Conservation (phyloP, 2,113 vertebrate genomes). For the Suncus etruscus region DNA sequence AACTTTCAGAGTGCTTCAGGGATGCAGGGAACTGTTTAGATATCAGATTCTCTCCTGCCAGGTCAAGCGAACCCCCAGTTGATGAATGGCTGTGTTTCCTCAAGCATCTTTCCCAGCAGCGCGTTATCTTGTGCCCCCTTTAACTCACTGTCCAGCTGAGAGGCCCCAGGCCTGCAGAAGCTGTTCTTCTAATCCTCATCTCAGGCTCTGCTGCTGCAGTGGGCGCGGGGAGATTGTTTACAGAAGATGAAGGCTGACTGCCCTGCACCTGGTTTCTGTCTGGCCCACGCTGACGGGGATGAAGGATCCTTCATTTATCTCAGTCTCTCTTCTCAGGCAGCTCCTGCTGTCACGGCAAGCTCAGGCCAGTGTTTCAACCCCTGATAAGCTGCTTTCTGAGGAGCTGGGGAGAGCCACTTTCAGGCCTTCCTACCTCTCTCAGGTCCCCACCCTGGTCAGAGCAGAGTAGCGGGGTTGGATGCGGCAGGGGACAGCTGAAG, state of each 20-base stretch:
- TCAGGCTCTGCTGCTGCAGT: conserved; percentile 76
- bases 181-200: conserved; percentile 80
- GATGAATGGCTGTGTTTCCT: conserved; percentile 83
- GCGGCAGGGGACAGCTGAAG: not conserved
- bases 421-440: conserved; percentile 23
- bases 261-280: conserved; percentile 88
- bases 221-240: conserved; percentile 85
- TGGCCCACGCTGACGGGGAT: conserved; percentile 81
- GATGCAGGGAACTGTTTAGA: conserved; percentile 83
- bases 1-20: conserved; percentile 79
- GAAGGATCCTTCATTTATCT: conserved; percentile 86
- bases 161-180: conserved; percentile 82
- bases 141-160: conserved; percentile 82
- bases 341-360: conserved; percentile 82
- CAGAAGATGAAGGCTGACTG: conserved; percentile 82
- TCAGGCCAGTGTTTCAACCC: conserved; percentile 77
- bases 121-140: conserved; percentile 85
- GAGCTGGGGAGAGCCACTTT: conserved; percentile 61
- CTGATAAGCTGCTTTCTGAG: conserved; percentile 81
- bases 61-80: conserved; percentile 81
- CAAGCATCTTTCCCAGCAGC: conserved; percentile 81
- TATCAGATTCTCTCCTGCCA: conserved; percentile 87
- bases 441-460: not conserved
- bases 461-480: not conserved
- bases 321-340: conserved; percentile 83